phyloP scores from a whole-genome alignment of 2,113 vertebrate species.

The Hippocampus abdominalis region DNA sequence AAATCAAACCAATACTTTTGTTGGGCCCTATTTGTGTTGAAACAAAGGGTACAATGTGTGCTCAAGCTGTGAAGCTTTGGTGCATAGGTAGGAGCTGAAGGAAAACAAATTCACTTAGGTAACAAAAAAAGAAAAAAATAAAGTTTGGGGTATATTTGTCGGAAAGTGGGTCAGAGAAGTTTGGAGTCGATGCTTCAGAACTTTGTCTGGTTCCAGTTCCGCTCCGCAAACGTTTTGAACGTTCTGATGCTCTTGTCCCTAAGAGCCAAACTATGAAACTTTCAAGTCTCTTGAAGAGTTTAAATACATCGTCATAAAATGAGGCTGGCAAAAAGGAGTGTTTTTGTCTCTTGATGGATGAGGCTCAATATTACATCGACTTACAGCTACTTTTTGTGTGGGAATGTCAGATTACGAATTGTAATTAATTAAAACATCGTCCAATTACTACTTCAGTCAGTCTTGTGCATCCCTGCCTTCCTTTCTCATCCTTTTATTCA shows the following conservation, averaged over 20 bases:
- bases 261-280: conserved; percentile 1
- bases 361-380: neutral
- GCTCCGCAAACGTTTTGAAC: neutral
- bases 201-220: neutral
- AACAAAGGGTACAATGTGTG: neutral
- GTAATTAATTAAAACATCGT: conserved; percentile 1
- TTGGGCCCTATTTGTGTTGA: neutral
- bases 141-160: neutral
- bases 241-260: conserved; percentile 3
- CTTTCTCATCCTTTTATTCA: neutral
- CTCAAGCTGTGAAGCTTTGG: neutral
- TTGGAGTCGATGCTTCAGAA: conserved; percentile 1
- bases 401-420: neutral
- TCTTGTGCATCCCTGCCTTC: neutral
- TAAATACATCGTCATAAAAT: neutral
- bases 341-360: neutral
- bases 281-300: neutral
- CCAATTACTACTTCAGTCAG: neutral
- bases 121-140: neutral
- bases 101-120: neutral
- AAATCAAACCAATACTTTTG: neutral
- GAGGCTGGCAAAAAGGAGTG: neutral
- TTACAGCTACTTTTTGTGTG: neutral
- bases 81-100: neutral
- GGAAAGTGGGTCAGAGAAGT: conserved; percentile 10